Conservation (phyloP, 2,888 invertebrate genomes). For the Nephrotoma appendiculata region DNA sequence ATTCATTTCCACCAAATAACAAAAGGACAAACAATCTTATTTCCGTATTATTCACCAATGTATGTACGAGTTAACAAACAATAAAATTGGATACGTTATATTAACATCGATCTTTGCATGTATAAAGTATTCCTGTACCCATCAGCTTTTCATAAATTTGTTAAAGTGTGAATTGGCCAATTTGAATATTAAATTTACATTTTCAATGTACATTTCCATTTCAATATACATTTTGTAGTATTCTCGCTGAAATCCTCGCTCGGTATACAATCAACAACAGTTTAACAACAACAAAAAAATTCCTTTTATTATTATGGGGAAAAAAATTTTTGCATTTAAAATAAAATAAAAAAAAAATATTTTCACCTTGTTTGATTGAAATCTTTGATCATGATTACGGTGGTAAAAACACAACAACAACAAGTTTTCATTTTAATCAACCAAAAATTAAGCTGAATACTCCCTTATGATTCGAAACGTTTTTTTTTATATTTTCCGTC, state of each 20-base stretch:
- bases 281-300: not conserved
- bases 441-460: not conserved
- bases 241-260: not conserved
- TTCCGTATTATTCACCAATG: too few relatives aligned
- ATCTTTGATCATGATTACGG: not conserved
- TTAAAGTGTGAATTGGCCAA: not conserved
- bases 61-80: not conserved
- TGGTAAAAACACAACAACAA: not conserved
- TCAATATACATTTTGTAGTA: not conserved
- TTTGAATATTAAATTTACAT: not conserved
- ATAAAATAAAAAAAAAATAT: not conserved
- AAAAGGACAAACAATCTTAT: not conserved
- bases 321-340: not conserved
- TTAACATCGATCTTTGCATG: not conserved
- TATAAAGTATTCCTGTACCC: not conserved
- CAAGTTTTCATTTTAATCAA: not conserved
- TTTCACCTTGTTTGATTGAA: not conserved
- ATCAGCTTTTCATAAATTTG: not conserved
- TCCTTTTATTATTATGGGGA: not conserved
- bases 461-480: not conserved
- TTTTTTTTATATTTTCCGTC: not conserved
- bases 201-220: not conserved
- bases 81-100: not conserved
- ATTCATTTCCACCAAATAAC: not conserved
- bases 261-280: not conserved